Evolutionary conservation across 2,113 vertebrate species (phyloP), one percentile per base, ranked within the genome.

Genomic region (Oreochromis niloticus): DNA sequence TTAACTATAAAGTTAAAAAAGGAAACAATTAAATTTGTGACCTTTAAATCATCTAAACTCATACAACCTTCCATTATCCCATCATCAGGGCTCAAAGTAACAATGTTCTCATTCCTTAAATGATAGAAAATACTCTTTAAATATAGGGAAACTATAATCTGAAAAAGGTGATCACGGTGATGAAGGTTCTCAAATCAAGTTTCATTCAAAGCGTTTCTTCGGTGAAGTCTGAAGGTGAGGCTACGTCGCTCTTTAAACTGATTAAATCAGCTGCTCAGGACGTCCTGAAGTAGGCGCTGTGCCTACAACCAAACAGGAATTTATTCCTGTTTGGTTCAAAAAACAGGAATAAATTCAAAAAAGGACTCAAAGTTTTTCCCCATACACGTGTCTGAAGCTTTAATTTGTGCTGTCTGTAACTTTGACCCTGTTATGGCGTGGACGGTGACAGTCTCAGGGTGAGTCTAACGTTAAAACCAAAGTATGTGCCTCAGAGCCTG

Each of bases 241-340:
- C 41, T 5, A 7, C 19, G 7, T 1, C 13, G 66, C 39, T 71
- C 39, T 16, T 71, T 71, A 71, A 71, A 9, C 5, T 7, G 39
- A 46, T 46, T 43, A 43, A 73, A 73, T 73, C 39, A 27, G 39
- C 68, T 46, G 39, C 68, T 73, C 39, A 46, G 22, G 39, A 27
- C 3, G 13, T 48, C 68, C 12, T 79, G 75, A 14, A 79, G 75
- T 48, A 52, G 27, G 75, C 16, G 11, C 73, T 17, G 68, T 14
- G 80, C 79, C n/a, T 4, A 63, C 34, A 34, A 8, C 12, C 48
- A 78, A 55, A 2, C 50, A 11, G 41, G 81, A 34, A 86, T 86
- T 85, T 90, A 92, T 86, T 89, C 52, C 17, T 34, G 48, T 50
- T 9, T 79, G 56, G 78, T 88, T 73, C 83, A 78, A 75, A 86